phyloP scores from a whole-genome alignment of 92 coral and sea anemone species.

The Parazoanthus atlanticus region DNA sequence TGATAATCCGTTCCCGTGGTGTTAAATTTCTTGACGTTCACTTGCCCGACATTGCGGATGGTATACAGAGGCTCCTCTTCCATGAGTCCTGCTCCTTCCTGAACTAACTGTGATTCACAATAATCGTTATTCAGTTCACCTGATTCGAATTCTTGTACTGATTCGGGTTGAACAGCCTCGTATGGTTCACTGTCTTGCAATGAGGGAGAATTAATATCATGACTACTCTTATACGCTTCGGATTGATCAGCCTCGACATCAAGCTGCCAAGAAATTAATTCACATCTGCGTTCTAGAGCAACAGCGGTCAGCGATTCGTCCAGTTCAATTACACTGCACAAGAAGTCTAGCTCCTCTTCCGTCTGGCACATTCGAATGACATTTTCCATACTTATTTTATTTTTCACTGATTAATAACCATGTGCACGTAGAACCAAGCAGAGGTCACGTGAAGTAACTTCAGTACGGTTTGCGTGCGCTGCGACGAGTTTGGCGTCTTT shows the following conservation, averaged over 20 bases:
- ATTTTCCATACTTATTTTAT: neutral
- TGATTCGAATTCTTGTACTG: neutral
- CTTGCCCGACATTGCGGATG: neutral
- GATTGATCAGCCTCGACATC: neutral
- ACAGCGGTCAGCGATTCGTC: neutral
- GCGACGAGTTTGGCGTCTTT: neutral
- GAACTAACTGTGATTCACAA: neutral
- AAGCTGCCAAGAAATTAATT: neutral
- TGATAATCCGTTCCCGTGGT: constrained; percentile 14
- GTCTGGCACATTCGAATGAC: neutral
- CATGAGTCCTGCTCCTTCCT: too few relatives aligned
- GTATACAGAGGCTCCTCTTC: neutral
- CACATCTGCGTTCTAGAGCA: neutral
- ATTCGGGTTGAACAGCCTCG: neutral
- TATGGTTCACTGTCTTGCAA: neutral
- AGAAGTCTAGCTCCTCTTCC: neutral
- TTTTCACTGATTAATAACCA: neutral
- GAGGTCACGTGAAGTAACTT: neutral
- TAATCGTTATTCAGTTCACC: neutral
- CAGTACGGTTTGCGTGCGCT: neutral
- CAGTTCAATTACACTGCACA: neutral
- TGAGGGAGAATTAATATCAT: neutral
- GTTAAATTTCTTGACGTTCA: neutral
- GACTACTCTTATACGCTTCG: neutral
- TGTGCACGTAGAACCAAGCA: neutral